Conservation (phyloP, 1,140 invertebrate genomes). For the Tetraneura akinire region DNA sequence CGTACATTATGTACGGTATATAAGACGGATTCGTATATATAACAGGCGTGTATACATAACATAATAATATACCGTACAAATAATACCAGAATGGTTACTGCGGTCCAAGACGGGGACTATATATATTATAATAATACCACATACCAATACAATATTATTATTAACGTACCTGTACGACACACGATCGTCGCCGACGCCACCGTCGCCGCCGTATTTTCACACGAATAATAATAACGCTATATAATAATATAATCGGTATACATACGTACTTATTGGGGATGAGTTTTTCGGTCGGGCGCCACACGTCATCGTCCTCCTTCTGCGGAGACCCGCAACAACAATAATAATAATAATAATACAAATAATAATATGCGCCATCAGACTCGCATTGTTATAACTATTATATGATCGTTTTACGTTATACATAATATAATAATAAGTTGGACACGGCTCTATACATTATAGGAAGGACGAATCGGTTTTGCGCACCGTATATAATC, state of each 20-base stretch:
- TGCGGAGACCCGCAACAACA: neutral
- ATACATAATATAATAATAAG: neutral
- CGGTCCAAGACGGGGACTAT: too few relatives aligned
- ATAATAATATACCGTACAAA: too few relatives aligned
- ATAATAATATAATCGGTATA: too few relatives aligned
- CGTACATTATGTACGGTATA: neutral
- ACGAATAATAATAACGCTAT: neutral
- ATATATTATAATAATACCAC: too few relatives aligned
- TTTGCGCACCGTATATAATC: neutral
- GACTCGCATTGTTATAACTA: conserved; percentile 1
- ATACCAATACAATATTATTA: too few relatives aligned
- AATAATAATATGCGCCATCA: neutral
- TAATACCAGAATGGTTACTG: too few relatives aligned
- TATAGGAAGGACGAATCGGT: too few relatives aligned
- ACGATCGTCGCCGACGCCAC: neutral
- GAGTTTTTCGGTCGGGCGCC: conserved; percentile 25
- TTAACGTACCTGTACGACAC: too few relatives aligned
- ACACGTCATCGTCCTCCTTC: neutral
- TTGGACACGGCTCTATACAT: neutral
- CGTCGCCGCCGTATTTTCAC: neutral
- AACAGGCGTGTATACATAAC: too few relatives aligned
- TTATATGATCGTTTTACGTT: neutral
- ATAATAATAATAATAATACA: too few relatives aligned
- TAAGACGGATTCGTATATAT: neutral
- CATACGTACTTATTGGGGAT: neutral